Base-by-base conservation (phyloP, 2,113 vertebrate genomes). In the Rissa tridactyla region DNA sequence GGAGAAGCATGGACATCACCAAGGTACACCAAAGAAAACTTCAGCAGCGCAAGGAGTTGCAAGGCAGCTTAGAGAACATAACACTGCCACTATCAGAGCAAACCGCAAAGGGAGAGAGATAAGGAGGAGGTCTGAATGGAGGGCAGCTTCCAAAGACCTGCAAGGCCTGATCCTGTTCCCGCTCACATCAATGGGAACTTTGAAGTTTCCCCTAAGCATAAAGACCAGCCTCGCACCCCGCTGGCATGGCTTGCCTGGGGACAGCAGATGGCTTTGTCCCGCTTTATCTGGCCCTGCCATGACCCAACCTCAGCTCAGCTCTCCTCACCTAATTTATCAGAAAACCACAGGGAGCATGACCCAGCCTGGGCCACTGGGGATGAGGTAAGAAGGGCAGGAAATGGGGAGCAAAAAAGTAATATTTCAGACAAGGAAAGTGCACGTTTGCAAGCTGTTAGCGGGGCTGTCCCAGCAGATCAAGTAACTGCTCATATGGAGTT, bases 81-180 rank as follows among this genome's bases (percentile, higher is more conserved):
- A 87, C 82, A 19, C 78, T 42, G 40, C 68, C 38, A 11, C 75
- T 91, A 82, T 84, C 76, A 51, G 76, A 91, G 86, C 79, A 54
- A 90, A 66, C 62, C 15, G 57, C 75, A 64, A 15, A 36, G n/a
- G 54, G 30, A 77, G 58, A 54, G 70, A 93, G 96, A 96, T 95
- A 96, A 96, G 89, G 61, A 80, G 23, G 27, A 36, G 32, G 38
- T 32, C 2, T 96, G 88, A 94, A 88, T 61, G 91, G 87, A 82
- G 54, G 40, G 69, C 66, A 86, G 88, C 73, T 92, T 69, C 76
- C 92, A 92, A 61, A 42, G 91, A 92, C 54, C 84, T 73, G 62
- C 77, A 19, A 52, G 83, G 64, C 82, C 57, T 69, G 70, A 92
- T 92, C 92, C 85, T 34, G 22, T 34, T 80, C 66, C 78, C 0